These are phyloP conservation scores for Saturnia japonica DNA, from an alignment of 2,888 invertebrate species.

Conservation along the genomic window DNA sequence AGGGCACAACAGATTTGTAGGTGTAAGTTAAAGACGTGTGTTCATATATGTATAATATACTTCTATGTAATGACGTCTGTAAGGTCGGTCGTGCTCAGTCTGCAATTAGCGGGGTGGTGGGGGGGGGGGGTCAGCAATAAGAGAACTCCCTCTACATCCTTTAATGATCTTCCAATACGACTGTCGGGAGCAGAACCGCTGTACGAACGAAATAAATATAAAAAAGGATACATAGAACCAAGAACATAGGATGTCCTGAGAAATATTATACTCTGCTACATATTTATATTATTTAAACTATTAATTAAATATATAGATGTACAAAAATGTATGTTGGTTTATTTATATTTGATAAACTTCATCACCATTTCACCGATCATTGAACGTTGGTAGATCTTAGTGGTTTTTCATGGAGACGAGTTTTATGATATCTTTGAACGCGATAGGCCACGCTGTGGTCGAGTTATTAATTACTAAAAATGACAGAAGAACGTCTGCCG, in stretches of 20 bases:
- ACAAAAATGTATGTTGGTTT: no score
- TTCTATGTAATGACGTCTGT: not conserved
- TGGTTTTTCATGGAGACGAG: no score
- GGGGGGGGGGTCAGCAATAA: not conserved
- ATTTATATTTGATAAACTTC: no score
- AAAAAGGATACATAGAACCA: not conserved
- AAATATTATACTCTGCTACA: not conserved
- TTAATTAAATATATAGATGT: no score
- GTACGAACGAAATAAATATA: not conserved
- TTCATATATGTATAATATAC: not conserved
- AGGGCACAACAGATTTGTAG: no score
- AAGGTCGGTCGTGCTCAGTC: not conserved
- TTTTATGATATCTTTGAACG: no score
- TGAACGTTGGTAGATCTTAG: no score
- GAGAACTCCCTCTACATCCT: not conserved
- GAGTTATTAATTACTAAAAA: no score
- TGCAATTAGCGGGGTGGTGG: not conserved
- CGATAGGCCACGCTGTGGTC: no score
- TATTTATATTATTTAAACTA: no score
- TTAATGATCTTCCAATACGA: constrained; percentile 3
- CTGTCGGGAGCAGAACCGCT: not conserved
- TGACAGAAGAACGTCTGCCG: no score
- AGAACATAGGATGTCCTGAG: not conserved
- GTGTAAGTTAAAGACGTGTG: not conserved
- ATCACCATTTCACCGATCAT: no score